Base-by-base conservation (phyloP, 2,797 vertebrate species). In the Acanthurus leucopareius region DNA sequence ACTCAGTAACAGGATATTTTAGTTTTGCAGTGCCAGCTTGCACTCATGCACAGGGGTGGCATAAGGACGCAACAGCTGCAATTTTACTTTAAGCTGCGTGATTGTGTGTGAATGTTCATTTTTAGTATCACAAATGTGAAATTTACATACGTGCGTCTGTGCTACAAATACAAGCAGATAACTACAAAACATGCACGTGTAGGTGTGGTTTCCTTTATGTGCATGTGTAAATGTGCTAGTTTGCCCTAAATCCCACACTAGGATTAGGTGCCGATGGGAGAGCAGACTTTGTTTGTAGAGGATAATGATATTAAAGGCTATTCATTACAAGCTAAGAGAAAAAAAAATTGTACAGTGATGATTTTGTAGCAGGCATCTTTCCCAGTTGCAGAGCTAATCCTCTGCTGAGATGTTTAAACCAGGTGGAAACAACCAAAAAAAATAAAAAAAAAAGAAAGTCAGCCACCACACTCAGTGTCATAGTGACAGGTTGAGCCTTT, bases 291-390 rank as follows among this genome's bases (percentile, higher is more conserved):
- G 84, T 86, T 90, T 83, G 82, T 68, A 61, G 42, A 80, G 80
- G 73, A 70, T 90, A 91, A 91, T 89, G 71, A 90, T 81, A 92
- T 91, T 90, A 90, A 81, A 70, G 70, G 84, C 75, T 91, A 77
- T 91, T 89, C 73, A 88, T 90, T 86, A 89, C 74, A 82, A 87
- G 80, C 74, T 51, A 70, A 57, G 76, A 35, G 76, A 35, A 71
- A 42, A 42, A 13, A 91, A 53, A 85, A 88, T 82, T 75, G 85
- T 77, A 80, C 87, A 86, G 62, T 9, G 42, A 51, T 72, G 75
- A 85, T 85, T 83, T 65, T 75, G 83, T 76, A 20, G 80, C 72
- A 1, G 13, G 47, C 38, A 69, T 86, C 38, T 73, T 51, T 74
- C 52, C 10, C 71, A 75, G 72, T 73, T 77, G 48, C 17, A 1